Evolutionary conservation across 2,113 vertebrate genomes (phyloP).

Genomic region (Eonycteris spelaea): DNA sequence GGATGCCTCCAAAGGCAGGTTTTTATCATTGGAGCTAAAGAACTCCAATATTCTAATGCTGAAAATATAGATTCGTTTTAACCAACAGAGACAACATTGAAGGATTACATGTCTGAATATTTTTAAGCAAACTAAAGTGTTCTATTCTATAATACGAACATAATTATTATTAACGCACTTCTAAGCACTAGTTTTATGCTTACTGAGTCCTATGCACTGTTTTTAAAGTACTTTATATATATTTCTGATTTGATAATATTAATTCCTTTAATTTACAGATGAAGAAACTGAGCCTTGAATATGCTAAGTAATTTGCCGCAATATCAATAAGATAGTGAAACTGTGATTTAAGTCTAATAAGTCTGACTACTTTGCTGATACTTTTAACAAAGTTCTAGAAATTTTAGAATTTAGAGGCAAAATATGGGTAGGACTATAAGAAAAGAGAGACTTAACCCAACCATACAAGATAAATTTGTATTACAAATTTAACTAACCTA

Average conservation of each 20-base stretch:
- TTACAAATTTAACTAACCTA: background rate
- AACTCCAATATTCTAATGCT: background rate
- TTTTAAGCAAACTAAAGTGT: background rate
- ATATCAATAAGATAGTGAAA: background rate
- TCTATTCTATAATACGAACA: background rate
- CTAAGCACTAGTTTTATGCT: background rate
- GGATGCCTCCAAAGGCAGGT: background rate
- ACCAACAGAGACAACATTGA: background rate
- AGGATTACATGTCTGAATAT: background rate
- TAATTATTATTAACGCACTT: background rate
- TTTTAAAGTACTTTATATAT: background rate
- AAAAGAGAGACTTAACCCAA: background rate
- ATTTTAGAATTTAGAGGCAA: background rate
- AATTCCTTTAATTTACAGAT: background rate
- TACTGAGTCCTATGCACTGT: background rate
- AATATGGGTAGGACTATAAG: background rate
- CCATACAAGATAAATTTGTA: background rate
- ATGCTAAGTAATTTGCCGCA: background rate
- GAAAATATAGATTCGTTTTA: background rate
- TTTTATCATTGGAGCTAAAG: background rate
- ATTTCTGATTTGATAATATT: background rate
- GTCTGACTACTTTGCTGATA: background rate
- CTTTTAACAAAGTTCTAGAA: background rate
- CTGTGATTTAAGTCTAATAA: background rate
- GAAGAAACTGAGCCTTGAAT: background rate